A percentile compares a stretch with the other conserved stretches of the same genome.
Evolutionary conservation across 2,797 vertebrate genomes (phyloP).

Genomic region (Bovichtus diacanthus): DNA sequence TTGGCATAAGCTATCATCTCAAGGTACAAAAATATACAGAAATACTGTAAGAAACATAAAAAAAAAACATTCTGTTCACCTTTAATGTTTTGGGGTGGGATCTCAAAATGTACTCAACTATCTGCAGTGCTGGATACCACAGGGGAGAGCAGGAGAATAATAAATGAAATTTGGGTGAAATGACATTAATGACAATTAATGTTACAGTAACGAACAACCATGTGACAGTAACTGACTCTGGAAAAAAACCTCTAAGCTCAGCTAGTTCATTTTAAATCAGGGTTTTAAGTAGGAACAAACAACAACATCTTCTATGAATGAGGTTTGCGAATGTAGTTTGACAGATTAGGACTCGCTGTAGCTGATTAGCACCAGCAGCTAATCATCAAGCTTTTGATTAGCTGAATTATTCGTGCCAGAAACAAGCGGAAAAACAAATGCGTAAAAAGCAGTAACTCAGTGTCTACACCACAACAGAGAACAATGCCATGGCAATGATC

Average conservation of each 20-base stretch:
- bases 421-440: slow-evolving; percentile 44
- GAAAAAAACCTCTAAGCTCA: neutral
- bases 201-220: neutral
- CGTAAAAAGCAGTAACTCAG: slow-evolving; percentile 24
- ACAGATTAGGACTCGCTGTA: slow-evolving; percentile 26
- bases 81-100: neutral
- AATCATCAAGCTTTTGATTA: slow-evolving; percentile 45
- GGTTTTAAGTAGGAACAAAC: slow-evolving; percentile 2
- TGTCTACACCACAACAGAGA: slow-evolving; percentile 56
- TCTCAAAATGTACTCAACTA: neutral
- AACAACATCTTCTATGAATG: neutral
- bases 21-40: too few relatives aligned
- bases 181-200: slow-evolving; percentile 7
- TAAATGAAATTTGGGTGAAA: slow-evolving; percentile 2
- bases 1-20: too few relatives aligned
- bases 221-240: neutral
- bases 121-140: neutral
- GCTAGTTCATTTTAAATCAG: slow-evolving; percentile 21
- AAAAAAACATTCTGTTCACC: too few relatives aligned
- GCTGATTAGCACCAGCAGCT: slow-evolving; percentile 47
- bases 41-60: too few relatives aligned
- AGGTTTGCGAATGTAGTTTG: slow-evolving; percentile 28
- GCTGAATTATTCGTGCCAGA: slow-evolving; percentile 37
- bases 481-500: slow-evolving; percentile 30
- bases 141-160: neutral